These are phyloP conservation scores for Hemithea aestivaria DNA, from an alignment of 2,888 invertebrate genomes.

Conservation along the genomic window DNA sequence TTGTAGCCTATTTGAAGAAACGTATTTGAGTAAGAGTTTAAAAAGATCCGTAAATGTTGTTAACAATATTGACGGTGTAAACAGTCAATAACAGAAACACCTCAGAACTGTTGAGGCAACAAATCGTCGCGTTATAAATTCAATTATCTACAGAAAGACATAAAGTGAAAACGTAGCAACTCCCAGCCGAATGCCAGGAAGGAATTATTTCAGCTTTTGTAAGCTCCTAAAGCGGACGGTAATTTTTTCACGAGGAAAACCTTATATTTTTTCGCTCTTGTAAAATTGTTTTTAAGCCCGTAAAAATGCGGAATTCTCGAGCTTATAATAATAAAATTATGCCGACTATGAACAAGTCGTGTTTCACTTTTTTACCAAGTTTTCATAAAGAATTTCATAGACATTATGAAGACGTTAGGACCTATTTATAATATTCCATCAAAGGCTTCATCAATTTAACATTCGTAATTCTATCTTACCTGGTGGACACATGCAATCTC, in stretches of 20 bases:
- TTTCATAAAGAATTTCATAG: too few species aligned
- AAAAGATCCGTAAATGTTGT: constrained; percentile 7
- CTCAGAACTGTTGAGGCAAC: constrained; percentile 1
- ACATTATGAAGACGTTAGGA: too few species aligned
- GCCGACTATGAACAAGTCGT: too few species aligned
- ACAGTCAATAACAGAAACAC: constrained; percentile 1
- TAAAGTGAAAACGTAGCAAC: constrained; percentile 13
- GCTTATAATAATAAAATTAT: not conserved
- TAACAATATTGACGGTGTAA: constrained; percentile 6
- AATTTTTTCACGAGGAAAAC: constrained; percentile 18
- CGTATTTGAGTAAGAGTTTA: too few species aligned
- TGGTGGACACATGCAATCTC: constrained; percentile 86
- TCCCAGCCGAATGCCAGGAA: constrained; percentile 13
- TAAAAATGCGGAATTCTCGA: not conserved
- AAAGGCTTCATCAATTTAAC: too few species aligned
- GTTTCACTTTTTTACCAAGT: too few species aligned
- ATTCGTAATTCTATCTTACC: constrained; percentile 66
- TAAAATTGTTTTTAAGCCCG: too few species aligned
- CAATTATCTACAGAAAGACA: constrained; percentile 7
- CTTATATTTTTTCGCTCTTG: constrained; percentile 12
- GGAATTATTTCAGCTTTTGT: constrained; percentile 18
- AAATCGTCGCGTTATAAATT: constrained; percentile 4
- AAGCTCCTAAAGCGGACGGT: constrained; percentile 19
- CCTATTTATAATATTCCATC: too few species aligned
- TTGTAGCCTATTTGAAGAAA: too few species aligned